phyloP scores from a whole-genome alignment of 2,797 vertebrate genomes.

The Neopelma chrysocephalum region DNA sequence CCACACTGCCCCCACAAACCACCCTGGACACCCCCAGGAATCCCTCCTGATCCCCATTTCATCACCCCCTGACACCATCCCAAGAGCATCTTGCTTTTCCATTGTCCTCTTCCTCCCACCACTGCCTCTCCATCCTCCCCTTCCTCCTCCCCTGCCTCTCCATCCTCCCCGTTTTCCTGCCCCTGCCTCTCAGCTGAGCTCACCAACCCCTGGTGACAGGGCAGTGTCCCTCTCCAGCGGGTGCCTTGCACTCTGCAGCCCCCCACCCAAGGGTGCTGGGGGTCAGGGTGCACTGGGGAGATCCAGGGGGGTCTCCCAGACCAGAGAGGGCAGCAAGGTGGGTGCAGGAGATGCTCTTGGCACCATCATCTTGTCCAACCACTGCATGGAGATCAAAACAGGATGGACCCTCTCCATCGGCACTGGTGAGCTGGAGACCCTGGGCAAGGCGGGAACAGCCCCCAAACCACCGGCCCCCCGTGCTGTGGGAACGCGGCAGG shows the following conservation, averaged over 20 bases:
- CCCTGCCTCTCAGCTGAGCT: background rate
- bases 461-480: rapidly evolving
- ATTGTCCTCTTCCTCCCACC: background rate
- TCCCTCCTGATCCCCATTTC: background rate
- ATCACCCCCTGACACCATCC: background rate
- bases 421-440: background rate
- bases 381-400: rapidly evolving
- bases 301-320: background rate
- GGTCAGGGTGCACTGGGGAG: background rate
- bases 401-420: background rate
- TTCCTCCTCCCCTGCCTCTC: background rate
- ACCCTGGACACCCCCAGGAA: background rate
- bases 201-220: background rate
- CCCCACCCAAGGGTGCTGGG: background rate
- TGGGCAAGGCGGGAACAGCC: rapidly evolving
- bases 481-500: rapidly evolving
- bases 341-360: background rate
- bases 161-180: background rate
- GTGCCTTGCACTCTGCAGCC: background rate
- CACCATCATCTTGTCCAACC: rapidly evolving
- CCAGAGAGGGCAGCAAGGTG: background rate
- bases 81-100: background rate
- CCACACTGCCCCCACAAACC: background rate
- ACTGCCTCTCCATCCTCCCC: background rate
- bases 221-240: background rate